These are phyloP conservation scores for Craterocephalus amniculus DNA, from an alignment of 2,797 vertebrate genomes.

Conservation along the genomic window DNA sequence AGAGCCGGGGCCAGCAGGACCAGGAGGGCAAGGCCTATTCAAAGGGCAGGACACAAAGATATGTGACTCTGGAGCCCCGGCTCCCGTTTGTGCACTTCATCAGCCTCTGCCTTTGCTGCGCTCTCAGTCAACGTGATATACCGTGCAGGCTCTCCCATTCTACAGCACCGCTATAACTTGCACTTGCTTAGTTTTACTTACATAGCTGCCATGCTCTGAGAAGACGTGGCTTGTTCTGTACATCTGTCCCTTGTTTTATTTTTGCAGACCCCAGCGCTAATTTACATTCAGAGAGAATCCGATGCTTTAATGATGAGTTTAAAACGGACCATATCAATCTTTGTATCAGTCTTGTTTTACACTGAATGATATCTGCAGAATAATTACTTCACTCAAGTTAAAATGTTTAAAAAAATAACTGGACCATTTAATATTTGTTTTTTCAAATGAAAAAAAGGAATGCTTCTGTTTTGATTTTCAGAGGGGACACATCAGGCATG, in stretches of 20 bases:
- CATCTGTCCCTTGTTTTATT: neutral
- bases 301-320: neutral
- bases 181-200: conserved; percentile 33
- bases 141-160: conserved; percentile 24
- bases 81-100: conserved; percentile 58
- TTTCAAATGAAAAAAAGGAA: neutral
- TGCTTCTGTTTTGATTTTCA: conserved; percentile 14
- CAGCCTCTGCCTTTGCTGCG: conserved; percentile 37
- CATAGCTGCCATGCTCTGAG: conserved; percentile 10
- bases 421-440: neutral
- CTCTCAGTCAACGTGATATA: conserved; percentile 57
- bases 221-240: neutral
- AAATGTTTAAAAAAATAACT: neutral
- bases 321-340: neutral
- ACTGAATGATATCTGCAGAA: neutral
- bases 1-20: conserved; percentile 46
- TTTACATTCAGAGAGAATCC: neutral
- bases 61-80: conserved; percentile 52
- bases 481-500: conserved; percentile 15
- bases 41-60: conserved; percentile 66
- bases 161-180: conserved; percentile 9
- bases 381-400: neutral
- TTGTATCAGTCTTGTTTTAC: neutral
- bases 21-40: conserved; percentile 55
- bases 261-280: neutral